Base-by-base conservation (phyloP, 1,140 invertebrate species). In the Dermatophagoides farinae region DNA sequence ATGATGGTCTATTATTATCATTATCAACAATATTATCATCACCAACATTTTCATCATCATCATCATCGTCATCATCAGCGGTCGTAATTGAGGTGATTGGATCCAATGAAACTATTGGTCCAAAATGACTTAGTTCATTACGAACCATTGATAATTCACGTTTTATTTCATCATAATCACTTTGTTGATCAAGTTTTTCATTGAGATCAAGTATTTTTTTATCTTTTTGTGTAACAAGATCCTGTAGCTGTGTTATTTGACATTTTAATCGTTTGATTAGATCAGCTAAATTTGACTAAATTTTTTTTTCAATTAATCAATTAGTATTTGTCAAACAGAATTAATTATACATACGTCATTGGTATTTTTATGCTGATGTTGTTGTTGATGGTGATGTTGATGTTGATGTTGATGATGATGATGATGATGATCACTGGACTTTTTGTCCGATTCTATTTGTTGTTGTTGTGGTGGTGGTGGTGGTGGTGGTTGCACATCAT, bases 91-190 rank as follows among this genome's bases (percentile, higher is more conserved):
- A 31, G 31, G 31, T 31, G 31, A 31, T 46, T 37, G 44, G 61
- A 11, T 47, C 18, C 62, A 18, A 61, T 61, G 12, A 38, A 18
- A 65, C 37, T 8, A 39, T 50, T 44, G 70, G 66, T 57, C 62
- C 40, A 37, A 65, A 20, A 37, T 54, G 54, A 44, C 44, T 53
- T 47, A 63, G 37, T 18, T 63, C 58, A 64, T 67, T 70, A 68
- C 65, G n/a, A 64, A 65, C 22, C 64, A 66, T 1, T 79, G 77
- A 82, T 64, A 91, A 79, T 75, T 91, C 86, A 67, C 86, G 74
- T 71, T 88, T 89, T 65, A 90, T 77, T 66, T 91, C 84, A 65
- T 92, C 82, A 74, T 92, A 87, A 74, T 93, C 89, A 68, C 80
- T 79, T 72, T 92, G 86, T 54, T 77, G 77, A 62, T 86, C 83